A percentile compares a stretch with the other conserved stretches of the same genome.
Conservation (phyloP, 2,113 vertebrate genomes). For the Monopterus albus region DNA sequence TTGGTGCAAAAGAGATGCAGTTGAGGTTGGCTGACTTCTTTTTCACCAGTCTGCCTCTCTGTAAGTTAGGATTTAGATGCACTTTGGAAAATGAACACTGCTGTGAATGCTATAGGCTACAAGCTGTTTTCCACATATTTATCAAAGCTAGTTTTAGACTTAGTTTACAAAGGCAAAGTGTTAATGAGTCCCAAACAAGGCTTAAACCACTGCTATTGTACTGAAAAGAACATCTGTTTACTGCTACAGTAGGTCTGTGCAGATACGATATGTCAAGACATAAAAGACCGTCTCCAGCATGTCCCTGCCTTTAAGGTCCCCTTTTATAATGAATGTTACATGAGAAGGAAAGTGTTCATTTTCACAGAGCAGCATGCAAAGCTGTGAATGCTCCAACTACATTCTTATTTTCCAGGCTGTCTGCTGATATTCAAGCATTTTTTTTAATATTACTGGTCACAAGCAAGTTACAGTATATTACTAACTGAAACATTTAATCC, state of each 20-base stretch:
- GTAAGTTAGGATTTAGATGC: conserved; percentile 47
- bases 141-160: conserved; percentile 49
- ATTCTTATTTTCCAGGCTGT: conserved; percentile 19
- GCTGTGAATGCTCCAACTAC: conserved; percentile 3
- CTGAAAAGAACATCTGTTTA: conserved; percentile 33
- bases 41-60: conserved; percentile 31
- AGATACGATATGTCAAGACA: conserved; percentile 19
- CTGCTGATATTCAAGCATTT: conserved; percentile 16
- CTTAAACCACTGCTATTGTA: conserved; percentile 30
- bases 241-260: conserved; percentile 41
- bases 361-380: conserved; percentile 28
- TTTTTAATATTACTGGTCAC: conserved; percentile 18
- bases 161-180: conserved; percentile 43
- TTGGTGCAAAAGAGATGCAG: not conserved
- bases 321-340: not conserved
- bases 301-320: conserved; percentile 28
- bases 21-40: conserved; percentile 25
- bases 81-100: conserved; percentile 52
- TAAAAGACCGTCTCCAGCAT: conserved; percentile 1
- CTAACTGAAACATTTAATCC: not conserved
- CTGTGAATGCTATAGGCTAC: conserved; percentile 55
- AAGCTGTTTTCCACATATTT: conserved; percentile 33
- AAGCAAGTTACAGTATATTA: conserved; percentile 12
- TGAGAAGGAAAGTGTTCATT: conserved; percentile 16
- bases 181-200: conserved; percentile 15